Percentiles rank a stretch among this genome's conserved stretches.
Conservation (phyloP, 2,797 vertebrate genomes). For the Smutsia temminckii region DNA sequence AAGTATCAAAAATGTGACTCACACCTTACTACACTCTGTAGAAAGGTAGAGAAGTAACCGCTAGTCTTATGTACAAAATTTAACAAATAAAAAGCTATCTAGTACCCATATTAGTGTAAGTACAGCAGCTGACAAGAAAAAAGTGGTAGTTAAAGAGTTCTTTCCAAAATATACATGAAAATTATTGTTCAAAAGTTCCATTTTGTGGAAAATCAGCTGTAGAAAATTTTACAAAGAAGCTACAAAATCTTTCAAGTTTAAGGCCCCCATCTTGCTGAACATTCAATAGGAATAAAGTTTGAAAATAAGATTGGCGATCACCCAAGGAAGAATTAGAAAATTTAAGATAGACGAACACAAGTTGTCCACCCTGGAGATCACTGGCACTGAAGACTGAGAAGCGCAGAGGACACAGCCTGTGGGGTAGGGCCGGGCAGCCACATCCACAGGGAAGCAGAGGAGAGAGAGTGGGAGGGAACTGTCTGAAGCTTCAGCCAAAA, state of each 20-base stretch:
- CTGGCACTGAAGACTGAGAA: background rate
- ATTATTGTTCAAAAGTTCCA: background rate
- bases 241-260: background rate
- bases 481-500: background rate
- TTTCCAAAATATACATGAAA: background rate
- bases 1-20: too few species aligned
- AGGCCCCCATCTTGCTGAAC: background rate
- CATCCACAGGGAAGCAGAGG: background rate
- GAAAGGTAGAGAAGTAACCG: background rate
- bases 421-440: background rate
- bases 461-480: background rate
- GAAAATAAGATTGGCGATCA: background rate
- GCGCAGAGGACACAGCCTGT: background rate
- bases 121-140: background rate
- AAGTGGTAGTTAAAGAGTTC: background rate
- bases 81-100: too few species aligned
- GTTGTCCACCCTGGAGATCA: background rate
- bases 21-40: accelerated
- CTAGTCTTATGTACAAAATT: background rate
- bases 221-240: background rate
- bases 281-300: background rate
- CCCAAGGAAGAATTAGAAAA: background rate
- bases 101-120: background rate
- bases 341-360: background rate
- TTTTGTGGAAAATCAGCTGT: background rate